Conservation (phyloP, 2,797 vertebrate species). For the Leptodon cayanensis region DNA sequence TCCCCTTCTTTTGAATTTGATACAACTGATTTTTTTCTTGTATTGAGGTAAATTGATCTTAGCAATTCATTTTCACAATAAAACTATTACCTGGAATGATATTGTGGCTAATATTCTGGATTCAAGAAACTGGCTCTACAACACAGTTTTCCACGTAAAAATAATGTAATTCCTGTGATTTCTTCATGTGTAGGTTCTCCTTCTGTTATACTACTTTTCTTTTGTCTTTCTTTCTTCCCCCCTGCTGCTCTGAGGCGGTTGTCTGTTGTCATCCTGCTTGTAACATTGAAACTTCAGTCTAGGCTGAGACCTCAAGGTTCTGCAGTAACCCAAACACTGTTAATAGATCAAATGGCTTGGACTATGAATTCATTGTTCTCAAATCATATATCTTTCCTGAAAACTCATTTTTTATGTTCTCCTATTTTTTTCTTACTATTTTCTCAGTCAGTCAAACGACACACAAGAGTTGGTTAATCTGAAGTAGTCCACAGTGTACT, state of each 20-base stretch:
- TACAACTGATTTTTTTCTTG: neutral
- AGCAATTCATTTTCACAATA: neutral
- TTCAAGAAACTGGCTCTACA: neutral
- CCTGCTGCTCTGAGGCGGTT: neutral
- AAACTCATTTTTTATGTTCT: neutral
- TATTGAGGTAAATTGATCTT: neutral
- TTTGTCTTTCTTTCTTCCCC: neutral
- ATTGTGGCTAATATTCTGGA: neutral
- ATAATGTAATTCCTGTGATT: neutral
- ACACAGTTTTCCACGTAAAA: neutral
- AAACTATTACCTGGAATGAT: neutral
- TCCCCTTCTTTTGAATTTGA: neutral
- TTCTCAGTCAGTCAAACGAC: neutral
- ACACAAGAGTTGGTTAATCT: neutral
- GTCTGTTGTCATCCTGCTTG: neutral
- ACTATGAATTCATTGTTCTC: neutral
- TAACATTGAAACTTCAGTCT: neutral
- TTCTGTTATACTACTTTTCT: neutral
- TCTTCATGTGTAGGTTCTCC: neutral
- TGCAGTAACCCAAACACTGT: neutral
- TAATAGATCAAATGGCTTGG: neutral
- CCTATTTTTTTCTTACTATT: neutral
- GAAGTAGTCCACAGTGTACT: neutral
- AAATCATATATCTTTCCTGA: neutral
- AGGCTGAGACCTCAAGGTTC: neutral